Conservation (phyloP, 2,113 vertebrate species). For the Thinocorus orbignyianus region DNA sequence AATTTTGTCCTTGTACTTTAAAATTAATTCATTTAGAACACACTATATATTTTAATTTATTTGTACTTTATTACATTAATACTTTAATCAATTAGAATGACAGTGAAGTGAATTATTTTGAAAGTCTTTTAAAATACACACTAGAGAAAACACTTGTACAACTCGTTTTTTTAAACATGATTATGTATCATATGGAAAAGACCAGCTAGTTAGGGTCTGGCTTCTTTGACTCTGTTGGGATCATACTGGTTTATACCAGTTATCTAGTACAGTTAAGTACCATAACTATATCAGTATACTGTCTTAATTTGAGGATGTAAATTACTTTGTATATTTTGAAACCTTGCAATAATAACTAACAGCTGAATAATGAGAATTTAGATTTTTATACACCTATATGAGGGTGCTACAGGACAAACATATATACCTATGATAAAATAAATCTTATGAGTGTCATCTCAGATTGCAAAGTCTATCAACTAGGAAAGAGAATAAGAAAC, state of each 20-base stretch:
- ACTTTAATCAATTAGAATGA: neutral
- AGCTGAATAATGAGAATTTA: neutral
- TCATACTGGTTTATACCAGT: neutral
- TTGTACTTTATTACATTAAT: neutral
- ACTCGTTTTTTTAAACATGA: fast-evolving
- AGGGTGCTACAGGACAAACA: neutral
- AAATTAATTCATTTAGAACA: neutral
- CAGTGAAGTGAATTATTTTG: neutral
- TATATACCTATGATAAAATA: neutral
- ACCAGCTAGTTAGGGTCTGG: neutral
- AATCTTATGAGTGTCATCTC: neutral
- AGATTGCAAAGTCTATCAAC: neutral
- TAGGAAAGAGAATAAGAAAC: neutral
- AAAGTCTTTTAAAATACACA: neutral
- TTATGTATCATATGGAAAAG: neutral
- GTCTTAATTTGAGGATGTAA: neutral
- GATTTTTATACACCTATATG: neutral
- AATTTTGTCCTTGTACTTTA: neutral
- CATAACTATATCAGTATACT: neutral
- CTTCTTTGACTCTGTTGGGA: neutral
- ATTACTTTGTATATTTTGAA: neutral
- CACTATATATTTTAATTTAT: neutral
- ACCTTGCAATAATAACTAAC: neutral
- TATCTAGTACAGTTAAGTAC: neutral
- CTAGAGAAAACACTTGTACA: neutral